Conservation (phyloP, 2,113 vertebrate genomes). For the Vulpes ferrilata region DNA sequence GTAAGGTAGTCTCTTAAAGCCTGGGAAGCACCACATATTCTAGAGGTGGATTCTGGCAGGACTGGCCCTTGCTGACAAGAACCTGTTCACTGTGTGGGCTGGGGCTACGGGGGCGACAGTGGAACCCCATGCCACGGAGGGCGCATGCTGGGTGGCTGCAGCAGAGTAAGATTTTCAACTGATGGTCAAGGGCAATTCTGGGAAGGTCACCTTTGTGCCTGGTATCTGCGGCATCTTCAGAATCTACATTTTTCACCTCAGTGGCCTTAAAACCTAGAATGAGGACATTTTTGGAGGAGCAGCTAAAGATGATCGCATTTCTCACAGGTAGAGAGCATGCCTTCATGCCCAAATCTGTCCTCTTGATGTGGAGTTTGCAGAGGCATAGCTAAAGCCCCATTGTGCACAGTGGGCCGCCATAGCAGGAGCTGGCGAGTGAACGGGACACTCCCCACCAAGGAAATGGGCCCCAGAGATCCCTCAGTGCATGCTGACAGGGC, state of each 20-base stretch:
- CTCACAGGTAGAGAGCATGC: not conserved
- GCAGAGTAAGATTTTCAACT: not conserved
- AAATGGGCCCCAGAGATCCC: not conserved
- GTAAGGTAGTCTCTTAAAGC: not conserved
- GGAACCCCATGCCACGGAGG: not conserved
- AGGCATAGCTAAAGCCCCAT: not conserved
- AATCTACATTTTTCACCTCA: not conserved
- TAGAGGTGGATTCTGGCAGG: not conserved
- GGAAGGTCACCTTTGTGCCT: not conserved
- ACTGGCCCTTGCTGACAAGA: not conserved
- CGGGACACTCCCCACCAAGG: rapidly evolving
- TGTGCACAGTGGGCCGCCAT: not conserved
- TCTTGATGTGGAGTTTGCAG: rapidly evolving
- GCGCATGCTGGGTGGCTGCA: not conserved
- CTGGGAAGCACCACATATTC: not conserved
- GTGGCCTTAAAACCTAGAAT: not conserved
- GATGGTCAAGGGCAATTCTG: not conserved
- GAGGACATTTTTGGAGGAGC: not conserved
- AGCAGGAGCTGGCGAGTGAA: not conserved
- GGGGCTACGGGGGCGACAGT: not conserved
- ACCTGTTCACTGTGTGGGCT: not conserved
- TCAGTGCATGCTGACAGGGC: not conserved
- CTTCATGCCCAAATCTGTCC: not conserved
- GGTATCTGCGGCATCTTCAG: not conserved
- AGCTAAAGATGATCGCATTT: not conserved